Evolutionary conservation across 2,797 vertebrate genomes (phyloP).

Genomic region (Macropodus opercularis): DNA sequence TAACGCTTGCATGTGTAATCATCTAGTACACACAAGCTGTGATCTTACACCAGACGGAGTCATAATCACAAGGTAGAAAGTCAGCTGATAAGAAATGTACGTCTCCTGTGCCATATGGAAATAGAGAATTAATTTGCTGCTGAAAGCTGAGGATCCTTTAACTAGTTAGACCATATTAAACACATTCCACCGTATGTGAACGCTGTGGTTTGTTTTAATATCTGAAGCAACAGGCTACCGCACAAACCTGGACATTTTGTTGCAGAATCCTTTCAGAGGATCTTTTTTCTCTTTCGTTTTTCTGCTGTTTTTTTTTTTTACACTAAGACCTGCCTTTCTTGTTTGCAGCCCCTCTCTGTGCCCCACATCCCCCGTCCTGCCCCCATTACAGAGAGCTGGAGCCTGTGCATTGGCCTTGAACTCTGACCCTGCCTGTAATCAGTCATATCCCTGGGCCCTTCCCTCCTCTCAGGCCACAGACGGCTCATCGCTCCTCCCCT

Average conservation of each 20-base stretch:
- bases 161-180: too few species aligned
- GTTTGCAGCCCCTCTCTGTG: slow-evolving; percentile 61
- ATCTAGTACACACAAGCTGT: slow-evolving; percentile 26
- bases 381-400: slow-evolving; percentile 63
- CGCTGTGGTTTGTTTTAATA: slow-evolving; percentile 21
- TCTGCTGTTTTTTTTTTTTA: slow-evolving; percentile 39
- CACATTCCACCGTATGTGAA: too few species aligned
- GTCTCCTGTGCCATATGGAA: slow-evolving; percentile 1
- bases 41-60: slow-evolving; percentile 31
- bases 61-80: slow-evolving; percentile 24
- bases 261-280: slow-evolving; percentile 50
- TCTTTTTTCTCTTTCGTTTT: slow-evolving; percentile 29
- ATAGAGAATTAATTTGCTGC: background rate
- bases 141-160: slow-evolving; percentile 2
- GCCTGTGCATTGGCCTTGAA: slow-evolving; percentile 79
- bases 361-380: slow-evolving; percentile 57
- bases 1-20: slow-evolving; percentile 36
- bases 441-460: slow-evolving; percentile 84
- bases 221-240: slow-evolving; percentile 43
- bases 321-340: slow-evolving; percentile 59
- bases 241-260: slow-evolving; percentile 56
- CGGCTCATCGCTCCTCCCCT: slow-evolving; percentile 71
- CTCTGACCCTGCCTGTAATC: slow-evolving; percentile 83
- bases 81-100: slow-evolving; percentile 7
- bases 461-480: slow-evolving; percentile 75